Conservation (phyloP, 2,113 vertebrate species). For the Thunnus thynnus region DNA sequence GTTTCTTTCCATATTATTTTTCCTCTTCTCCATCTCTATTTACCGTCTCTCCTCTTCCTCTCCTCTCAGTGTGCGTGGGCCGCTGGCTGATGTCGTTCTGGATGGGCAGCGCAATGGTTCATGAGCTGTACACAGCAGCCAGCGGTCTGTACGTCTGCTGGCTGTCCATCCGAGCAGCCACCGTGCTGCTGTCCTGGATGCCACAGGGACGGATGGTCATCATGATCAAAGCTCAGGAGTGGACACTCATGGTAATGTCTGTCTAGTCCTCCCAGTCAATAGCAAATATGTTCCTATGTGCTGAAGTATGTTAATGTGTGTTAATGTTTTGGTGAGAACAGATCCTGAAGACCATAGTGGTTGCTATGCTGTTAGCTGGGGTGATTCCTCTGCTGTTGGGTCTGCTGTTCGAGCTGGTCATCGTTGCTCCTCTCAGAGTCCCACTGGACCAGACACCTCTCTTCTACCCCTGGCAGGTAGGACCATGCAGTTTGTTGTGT, state of each 20-base stretch:
- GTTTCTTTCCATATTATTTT: no score
- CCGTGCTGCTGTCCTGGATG: slow-evolving; percentile 97
- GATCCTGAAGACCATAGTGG: slow-evolving; percentile 97
- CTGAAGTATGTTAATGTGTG: no score
- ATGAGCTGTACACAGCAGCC: slow-evolving; percentile 97
- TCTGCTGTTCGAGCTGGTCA: slow-evolving; percentile 96
- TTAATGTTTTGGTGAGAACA: slow-evolving; percentile 51
- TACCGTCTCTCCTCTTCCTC: no score
- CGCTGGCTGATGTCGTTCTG: slow-evolving; percentile 99
- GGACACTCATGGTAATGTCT: slow-evolving; percentile 93
- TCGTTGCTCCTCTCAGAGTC: slow-evolving; percentile 96
- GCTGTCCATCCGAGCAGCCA: slow-evolving; percentile 94
- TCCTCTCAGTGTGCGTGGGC: slow-evolving; percentile 91
- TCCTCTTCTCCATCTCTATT: no score
- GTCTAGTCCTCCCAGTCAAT: background rate
- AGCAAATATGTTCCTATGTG: no score
- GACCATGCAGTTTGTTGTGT: slow-evolving; percentile 25
- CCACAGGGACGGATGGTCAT: slow-evolving; percentile 98
- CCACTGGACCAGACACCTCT: slow-evolving; percentile 98
- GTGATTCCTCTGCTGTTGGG: slow-evolving; percentile 95
- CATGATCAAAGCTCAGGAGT: slow-evolving; percentile 96
- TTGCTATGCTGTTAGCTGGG: slow-evolving; percentile 94
- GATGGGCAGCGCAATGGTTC: slow-evolving; percentile 97
- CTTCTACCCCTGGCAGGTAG: slow-evolving; percentile 99
- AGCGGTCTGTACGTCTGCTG: slow-evolving; percentile 98